Base-by-base conservation (phyloP, 2,113 vertebrate genomes). In the Uropsilus gracilis region DNA sequence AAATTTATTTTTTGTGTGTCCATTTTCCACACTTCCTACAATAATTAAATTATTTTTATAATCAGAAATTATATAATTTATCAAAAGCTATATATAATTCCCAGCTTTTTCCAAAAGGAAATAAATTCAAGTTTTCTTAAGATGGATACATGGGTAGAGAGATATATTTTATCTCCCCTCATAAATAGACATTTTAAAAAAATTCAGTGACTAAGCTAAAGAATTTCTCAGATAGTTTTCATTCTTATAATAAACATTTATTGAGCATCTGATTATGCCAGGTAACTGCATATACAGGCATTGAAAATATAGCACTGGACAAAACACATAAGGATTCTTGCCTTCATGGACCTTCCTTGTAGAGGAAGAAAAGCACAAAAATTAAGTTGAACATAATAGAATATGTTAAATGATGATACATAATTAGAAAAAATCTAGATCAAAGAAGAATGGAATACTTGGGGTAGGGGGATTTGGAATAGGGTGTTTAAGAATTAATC, bases 1-100 rank as follows among this genome's bases (percentile, higher is more conserved):
- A 80, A 91, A 84, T 96, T 89, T 53, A 59, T 92, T 96, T 95
- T 91, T 86, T 82, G 59, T 95, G 16, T 46, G 64, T 66, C 17
- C 37, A 83, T 92, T 86, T 75, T 77, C 34, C 44, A 87, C 1
- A 46, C 73, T 97, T 93, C 53, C 86, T 94, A 80, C 11, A 96
- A 77, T 92, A 91, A 78, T 93, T 77, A 80, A 57, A 17, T 87
- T 84, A 87, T 53, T 92, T 95, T 91, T 57, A 63, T 94, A 72
- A 78, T 91, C 32, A 86, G 34, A 95, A 96, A 48, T 73, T 73
- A 80, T 68, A 6, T 85, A 72, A 94, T 82, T 68, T 30, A 44
- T 46, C 53, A 53, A 13, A 44, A 72, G 55, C 20, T 78, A 37
- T 53, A 59, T 66, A 48, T 73, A 68, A 28, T 53, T 84, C 24